A percentile compares a stretch with the other conserved stretches of the same genome.
Conservation (phyloP, 64 coral and sea anemone species). For the Pachyseris speciosa region DNA sequence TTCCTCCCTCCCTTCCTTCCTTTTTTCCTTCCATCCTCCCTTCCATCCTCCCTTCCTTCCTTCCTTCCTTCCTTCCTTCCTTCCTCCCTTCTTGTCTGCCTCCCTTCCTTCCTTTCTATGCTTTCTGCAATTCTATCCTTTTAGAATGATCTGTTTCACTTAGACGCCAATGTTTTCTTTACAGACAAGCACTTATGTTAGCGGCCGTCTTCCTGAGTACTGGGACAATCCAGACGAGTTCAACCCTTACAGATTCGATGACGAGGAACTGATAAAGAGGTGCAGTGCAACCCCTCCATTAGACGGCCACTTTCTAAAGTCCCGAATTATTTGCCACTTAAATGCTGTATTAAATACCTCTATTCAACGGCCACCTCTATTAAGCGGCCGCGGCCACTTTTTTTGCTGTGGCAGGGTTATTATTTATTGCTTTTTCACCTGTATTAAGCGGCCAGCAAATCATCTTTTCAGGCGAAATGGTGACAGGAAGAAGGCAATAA, state of each 20-base stretch:
- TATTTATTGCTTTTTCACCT: too few species aligned
- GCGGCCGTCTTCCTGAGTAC: constrained; percentile 54
- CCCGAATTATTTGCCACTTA: not conserved
- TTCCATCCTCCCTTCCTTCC: too few species aligned
- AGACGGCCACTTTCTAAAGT: not conserved
- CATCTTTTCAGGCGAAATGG: too few species aligned
- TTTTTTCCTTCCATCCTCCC: too few species aligned
- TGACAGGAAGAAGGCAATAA: too few species aligned
- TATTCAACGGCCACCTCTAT: constrained; percentile 39
- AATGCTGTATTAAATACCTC: not conserved
- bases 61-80: too few species aligned
- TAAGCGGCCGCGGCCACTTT: constrained; percentile 76
- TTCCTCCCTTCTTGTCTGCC: not conserved
- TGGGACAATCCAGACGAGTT: constrained; percentile 68
- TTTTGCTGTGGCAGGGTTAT: too few species aligned
- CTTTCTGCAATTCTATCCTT: too few species aligned
- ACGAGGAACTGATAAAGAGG: constrained; percentile 57
- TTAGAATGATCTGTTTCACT: too few species aligned
- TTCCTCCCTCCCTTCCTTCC: too few species aligned
- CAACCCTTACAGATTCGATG: constrained; percentile 66
- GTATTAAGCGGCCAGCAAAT: too few species aligned
- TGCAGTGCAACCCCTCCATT: not conserved
- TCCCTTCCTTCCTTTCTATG: not conserved
- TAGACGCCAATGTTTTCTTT: constrained; percentile 13
- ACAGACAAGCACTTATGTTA: constrained; percentile 56